Evolutionary conservation across 2,113 vertebrate genomes (phyloP), one percentile per base, ranked within the genome.

Genomic region (Ammospiza caudacuta): DNA sequence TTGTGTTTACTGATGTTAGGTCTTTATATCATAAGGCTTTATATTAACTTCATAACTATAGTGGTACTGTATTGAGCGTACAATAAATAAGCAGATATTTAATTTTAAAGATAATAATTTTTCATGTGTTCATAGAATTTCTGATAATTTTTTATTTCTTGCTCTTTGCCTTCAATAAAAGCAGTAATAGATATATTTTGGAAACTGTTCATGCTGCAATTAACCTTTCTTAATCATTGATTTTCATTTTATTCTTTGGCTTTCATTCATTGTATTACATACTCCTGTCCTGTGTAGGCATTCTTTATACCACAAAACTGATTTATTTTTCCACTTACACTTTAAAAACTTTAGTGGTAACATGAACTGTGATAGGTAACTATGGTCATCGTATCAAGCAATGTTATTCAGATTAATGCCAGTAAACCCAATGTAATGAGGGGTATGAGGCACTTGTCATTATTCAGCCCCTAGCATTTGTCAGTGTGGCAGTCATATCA

Each of bases 211-310:
- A 66, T 66, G 47, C 28, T 68, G 64, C 68, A 81, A 66, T 86
- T 79, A 93, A 79, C 55, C 67, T 89, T 86, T 96, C 89, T 59
- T 41, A 64, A 63, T 78, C 5, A 80, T 68, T 88, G 44, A 87
- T 95, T 93, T 96, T 96, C 22, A 70, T 92, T 86, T 94, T 75
- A 12, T 93, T 89, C 52, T 92, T 96, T 89, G 58, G 31, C 83
- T 90, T 89, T 12, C 28, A 66, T 89, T 95, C 8, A 54, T 66
- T 84, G 58, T 19, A 72, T 90, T 96, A 95, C 23, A 35, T 83
- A 61, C 23, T 80, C 24, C 49, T 81, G 37, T 81, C 67, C 54
- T 54, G 8, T 28, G 23, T 46, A 66, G 39, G 55, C 7, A 9
- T 87, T 79, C 85, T 87, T 89, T 83, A 20, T 76, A 37, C 12